Conservation (phyloP, 2,888 invertebrate genomes). For the Stenichneumon culpator region DNA sequence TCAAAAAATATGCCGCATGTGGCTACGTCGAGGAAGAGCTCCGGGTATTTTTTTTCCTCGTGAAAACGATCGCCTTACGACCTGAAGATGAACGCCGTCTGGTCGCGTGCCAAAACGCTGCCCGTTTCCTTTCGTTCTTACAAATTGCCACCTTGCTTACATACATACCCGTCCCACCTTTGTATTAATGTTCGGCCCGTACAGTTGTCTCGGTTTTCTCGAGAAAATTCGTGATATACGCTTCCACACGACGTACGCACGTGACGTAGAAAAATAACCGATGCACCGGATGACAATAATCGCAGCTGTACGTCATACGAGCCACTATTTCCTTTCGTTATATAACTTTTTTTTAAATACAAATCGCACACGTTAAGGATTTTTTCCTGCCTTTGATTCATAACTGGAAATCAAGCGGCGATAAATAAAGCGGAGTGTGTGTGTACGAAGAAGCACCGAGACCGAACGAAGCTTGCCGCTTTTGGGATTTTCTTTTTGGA, state of each 20-base stretch:
- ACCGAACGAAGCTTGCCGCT: not conserved
- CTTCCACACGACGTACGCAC: slow-evolving; percentile 20
- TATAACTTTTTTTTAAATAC: slow-evolving; percentile 32
- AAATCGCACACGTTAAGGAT: slow-evolving; percentile 7
- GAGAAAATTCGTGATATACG: slow-evolving; percentile 47
- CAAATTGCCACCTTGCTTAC: slow-evolving; percentile 63
- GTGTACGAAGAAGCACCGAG: slow-evolving; percentile 20
- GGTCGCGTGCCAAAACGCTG: slow-evolving; percentile 58
- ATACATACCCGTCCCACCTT: slow-evolving; percentile 11
- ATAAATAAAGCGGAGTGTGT: slow-evolving; percentile 27
- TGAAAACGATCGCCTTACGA: slow-evolving; percentile 17
- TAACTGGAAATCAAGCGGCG: slow-evolving; percentile 45
- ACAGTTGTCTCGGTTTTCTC: slow-evolving; percentile 8
- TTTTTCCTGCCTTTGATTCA: slow-evolving; percentile 26
- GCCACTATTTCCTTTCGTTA: slow-evolving; percentile 24
- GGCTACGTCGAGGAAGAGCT: not conserved
- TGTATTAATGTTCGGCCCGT: slow-evolving; percentile 13
- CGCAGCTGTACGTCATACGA: slow-evolving; percentile 51
- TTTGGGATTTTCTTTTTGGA: slow-evolving; percentile 38
- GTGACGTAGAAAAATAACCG: slow-evolving; percentile 50
- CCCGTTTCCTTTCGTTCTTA: slow-evolving; percentile 57
- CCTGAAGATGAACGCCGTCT: slow-evolving; percentile 54
- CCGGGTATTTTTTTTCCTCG: not conserved
- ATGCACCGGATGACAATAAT: slow-evolving; percentile 64
- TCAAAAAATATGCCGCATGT: not conserved